Percentiles rank a stretch among this genome's conserved stretches.
Evolutionary conservation across 2,888 invertebrate species (phyloP).

Genomic region (Parascotia fuliginaria): DNA sequence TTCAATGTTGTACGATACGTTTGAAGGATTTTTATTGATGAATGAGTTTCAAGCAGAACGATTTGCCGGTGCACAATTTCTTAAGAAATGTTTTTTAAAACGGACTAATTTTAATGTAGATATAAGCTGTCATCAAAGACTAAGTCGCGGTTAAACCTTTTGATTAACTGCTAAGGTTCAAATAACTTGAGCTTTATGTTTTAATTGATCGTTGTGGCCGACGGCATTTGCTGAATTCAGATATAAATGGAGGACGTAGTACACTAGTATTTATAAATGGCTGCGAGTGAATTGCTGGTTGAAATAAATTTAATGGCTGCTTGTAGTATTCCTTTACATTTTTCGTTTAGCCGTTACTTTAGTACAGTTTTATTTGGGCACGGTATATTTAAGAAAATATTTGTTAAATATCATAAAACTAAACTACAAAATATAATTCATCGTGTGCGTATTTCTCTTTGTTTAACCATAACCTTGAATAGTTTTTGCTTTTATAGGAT

Average conservation of each 20-base stretch:
- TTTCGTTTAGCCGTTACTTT: too few species aligned
- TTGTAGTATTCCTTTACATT: too few species aligned
- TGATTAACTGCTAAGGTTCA: not conserved
- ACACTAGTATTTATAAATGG: not conserved
- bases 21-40: slow-evolving; percentile 3
- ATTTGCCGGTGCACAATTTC: not conserved
- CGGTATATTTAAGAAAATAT: too few species aligned
- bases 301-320: not conserved
- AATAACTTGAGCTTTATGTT: not conserved
- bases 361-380: too few species aligned
- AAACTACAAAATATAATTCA: too few species aligned
- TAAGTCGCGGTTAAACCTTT: not conserved
- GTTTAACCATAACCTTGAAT: too few species aligned
- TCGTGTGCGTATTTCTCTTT: too few species aligned
- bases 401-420: too few species aligned
- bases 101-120: not conserved
- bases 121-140: not conserved
- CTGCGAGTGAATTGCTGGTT: not conserved
- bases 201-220: not conserved
- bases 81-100: not conserved
- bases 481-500: too few species aligned
- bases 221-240: not conserved
- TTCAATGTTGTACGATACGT: slow-evolving; percentile 3
- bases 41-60: not conserved
- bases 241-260: not conserved